Evolutionary conservation across 2,113 vertebrate genomes (phyloP).

Genomic region (Solea senegalensis): DNA sequence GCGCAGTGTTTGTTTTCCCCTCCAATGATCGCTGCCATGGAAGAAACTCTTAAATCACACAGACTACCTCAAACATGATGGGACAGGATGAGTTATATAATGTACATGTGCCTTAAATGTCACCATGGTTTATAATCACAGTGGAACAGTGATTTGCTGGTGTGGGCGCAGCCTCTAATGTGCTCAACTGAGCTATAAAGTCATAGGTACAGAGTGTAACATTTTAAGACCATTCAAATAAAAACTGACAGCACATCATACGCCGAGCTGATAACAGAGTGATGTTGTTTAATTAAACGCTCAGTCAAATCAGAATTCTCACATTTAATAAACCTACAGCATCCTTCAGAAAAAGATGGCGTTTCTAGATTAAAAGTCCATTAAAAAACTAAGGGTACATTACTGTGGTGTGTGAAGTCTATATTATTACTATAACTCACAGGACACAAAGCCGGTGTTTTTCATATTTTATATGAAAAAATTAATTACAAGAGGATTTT

Average conservation of each 20-base stretch:
- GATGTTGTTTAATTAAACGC: neutral
- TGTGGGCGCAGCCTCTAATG: conserved; percentile 4
- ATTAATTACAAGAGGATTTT: too few relatives aligned
- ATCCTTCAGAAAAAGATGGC: neutral
- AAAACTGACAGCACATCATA: neutral
- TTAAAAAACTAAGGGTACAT: too few relatives aligned
- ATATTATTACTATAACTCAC: too few relatives aligned
- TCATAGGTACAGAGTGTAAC: neutral
- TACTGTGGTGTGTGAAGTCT: too few relatives aligned
- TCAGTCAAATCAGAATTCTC: neutral
- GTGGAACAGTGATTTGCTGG: conserved; percentile 12
- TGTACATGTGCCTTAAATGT: conserved; percentile 26
- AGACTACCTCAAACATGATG: neutral
- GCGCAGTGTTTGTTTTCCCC: conserved; percentile 14
- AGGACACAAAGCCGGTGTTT: too few relatives aligned
- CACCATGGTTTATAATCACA: conserved; percentile 36
- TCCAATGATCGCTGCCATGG: conserved; percentile 14
- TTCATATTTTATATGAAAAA: too few relatives aligned
- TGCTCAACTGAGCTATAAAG: neutral
- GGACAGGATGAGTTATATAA: conserved; percentile 20
- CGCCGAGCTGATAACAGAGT: neutral
- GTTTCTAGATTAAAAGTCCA: too few relatives aligned
- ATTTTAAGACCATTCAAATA: neutral
- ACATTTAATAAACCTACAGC: neutral
- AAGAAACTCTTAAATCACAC: conserved; percentile 32